Base-by-base conservation (phyloP, 1,140 invertebrate genomes). In the Heliconius himera region DNA sequence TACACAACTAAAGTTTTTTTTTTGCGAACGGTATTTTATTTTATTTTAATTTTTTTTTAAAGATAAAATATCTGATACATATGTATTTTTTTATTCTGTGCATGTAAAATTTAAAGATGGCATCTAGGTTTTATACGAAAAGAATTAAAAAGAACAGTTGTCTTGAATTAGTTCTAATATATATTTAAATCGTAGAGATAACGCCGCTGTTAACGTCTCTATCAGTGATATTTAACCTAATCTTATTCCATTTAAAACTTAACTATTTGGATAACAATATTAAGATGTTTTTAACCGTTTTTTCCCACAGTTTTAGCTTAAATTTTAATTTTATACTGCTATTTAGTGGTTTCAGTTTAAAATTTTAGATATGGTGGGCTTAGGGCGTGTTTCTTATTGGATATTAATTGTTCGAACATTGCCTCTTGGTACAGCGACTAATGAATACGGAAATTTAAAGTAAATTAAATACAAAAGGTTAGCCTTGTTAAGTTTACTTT, bases 391-490 rank as follows among this genome's bases (percentile, higher is more conserved):
- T 29, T 26, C 11, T 29, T 26, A 9, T 26, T 29, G 11, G 5
- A 66, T 66, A 22, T 56, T 56, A 66, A 66, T 66, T 66, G 60
- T 66, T 66, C 3, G 60, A 66, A 66, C 60, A 66, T 66, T 26
- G 26, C 60, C 9, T 26, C 26, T 60, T 41, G 26, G 13, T 76
- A 76, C 74, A 76, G 16, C 20, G 38, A 4, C 60, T 76, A 76
- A 76, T 70, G 36, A 76, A 76, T n/a, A 70, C 38, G 74, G 74
- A 76, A 49, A 76, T 75, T 38, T 70, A 70, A 70, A 26, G 13
- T 20, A 56, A 70, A 22, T 70, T 22, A 76, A 26, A 70, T n/a
- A 54, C 13, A 51, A 76, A 76, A 76, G 60, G 74, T 66, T 70
- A 49, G 56, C 29, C 60, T 76, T 33, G 74, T 70, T 66, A 66